Percentiles rank a stretch among this genome's conserved stretches.
phyloP scores from a whole-genome alignment of 2,113 vertebrate species.

The Chaetorhynchus papuensis region DNA sequence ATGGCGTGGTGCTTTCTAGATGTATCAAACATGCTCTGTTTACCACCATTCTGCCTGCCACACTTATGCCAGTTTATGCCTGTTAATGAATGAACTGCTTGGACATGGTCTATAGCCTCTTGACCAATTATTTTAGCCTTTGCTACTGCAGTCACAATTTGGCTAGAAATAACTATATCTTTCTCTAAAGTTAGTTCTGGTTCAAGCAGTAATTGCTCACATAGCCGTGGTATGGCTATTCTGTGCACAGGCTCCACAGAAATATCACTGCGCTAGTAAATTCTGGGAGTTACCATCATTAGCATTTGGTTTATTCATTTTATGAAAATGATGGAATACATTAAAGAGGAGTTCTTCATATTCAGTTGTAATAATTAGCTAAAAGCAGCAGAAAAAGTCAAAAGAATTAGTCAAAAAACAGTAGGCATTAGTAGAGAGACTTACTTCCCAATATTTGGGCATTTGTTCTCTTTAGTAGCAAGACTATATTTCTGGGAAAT shows the following conservation, averaged over 20 bases:
- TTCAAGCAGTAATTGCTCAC: slow-evolving; percentile 50
- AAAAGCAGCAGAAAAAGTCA: background rate
- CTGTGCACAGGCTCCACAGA: background rate
- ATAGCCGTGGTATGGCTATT: background rate
- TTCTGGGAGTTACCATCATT: background rate
- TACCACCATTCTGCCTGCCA: background rate
- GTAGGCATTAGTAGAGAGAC: background rate
- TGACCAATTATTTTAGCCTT: slow-evolving; percentile 42
- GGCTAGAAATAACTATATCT: slow-evolving; percentile 27
- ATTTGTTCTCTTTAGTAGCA: background rate
- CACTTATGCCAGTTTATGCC: background rate
- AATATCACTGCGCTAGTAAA: background rate
- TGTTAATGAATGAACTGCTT: slow-evolving; percentile 16
- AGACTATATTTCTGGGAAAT: background rate
- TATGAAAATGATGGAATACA: background rate
- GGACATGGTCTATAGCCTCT: slow-evolving; percentile 33
- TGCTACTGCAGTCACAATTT: background rate
- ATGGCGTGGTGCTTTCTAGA: background rate
- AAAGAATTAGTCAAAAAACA: background rate
- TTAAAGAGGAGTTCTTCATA: background rate
- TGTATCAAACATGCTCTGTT: background rate
- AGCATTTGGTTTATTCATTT: background rate
- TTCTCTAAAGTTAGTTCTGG: slow-evolving; percentile 41
- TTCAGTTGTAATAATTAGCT: background rate
- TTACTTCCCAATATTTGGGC: background rate